Evolutionary conservation across 30 jellyfish, hydroid and myxozoan genomes (phyloP).

Genomic region (Aurelia aurita complex sp. Pacific): DNA sequence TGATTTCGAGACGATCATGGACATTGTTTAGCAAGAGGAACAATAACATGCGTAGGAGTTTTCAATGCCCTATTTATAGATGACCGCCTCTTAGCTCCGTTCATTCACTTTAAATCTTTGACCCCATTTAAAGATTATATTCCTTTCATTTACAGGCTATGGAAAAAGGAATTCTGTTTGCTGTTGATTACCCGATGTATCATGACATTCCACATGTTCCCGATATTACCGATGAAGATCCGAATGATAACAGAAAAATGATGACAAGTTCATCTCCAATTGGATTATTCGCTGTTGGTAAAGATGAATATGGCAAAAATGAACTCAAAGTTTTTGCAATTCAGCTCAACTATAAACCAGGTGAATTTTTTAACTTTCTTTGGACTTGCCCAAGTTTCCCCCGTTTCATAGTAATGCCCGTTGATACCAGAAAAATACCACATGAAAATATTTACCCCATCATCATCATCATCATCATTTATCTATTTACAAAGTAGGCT

Average conservation of each 20-base stretch:
- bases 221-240: constrained; percentile 75
- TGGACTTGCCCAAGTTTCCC: neutral
- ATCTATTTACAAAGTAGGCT: no score
- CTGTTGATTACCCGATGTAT: constrained; percentile 70
- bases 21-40: no score
- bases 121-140: neutral
- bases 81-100: no score
- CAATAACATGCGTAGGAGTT: no score
- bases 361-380: neutral
- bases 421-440: no score
- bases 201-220: constrained; percentile 65
- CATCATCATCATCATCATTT: no score
- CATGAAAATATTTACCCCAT: no score
- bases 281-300: constrained; percentile 69
- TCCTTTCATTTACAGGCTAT: constrained; percentile 51
- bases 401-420: no score
- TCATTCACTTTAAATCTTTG: neutral
- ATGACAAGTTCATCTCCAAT: constrained; percentile 70
- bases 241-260: constrained; percentile 52
- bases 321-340: constrained; percentile 90
- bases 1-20: no score
- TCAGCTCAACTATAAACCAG: constrained; percentile 80
- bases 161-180: constrained; percentile 66
- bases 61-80: no score
- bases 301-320: constrained; percentile 36